A percentile compares a stretch with the other conserved stretches of the same genome.
Conservation (phyloP, 2,113 vertebrate species). For the Caranx melampygus region DNA sequence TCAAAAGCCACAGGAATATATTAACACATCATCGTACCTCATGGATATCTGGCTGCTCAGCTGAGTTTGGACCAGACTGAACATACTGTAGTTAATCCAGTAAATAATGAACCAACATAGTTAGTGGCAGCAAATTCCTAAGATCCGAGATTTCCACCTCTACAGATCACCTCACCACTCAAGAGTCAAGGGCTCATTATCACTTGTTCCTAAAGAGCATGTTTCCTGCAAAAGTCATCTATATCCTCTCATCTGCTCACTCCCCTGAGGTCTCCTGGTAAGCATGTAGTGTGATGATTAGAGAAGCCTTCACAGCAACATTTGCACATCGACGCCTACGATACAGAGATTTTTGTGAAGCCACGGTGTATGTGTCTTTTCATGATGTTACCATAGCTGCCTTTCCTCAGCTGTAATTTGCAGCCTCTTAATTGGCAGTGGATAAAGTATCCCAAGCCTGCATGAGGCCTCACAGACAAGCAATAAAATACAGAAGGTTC, state of each 20-base stretch:
- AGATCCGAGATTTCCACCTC: background rate
- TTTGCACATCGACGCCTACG: slow-evolving; percentile 19
- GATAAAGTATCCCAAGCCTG: slow-evolving; percentile 1
- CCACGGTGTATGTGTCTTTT: slow-evolving; percentile 29
- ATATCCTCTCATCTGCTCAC: background rate
- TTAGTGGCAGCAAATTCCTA: background rate
- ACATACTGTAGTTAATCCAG: too few species aligned
- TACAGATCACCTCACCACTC: background rate
- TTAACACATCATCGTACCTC: too few species aligned
- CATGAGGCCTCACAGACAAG: background rate
- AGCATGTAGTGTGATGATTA: slow-evolving; percentile 30
- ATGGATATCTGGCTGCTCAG: too few species aligned
- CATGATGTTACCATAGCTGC: slow-evolving; percentile 24
- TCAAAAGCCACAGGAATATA: too few species aligned
- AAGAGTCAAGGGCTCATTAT: background rate
- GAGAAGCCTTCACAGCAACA: slow-evolving; percentile 22
- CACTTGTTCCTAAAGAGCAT: background rate
- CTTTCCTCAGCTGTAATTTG: slow-evolving; percentile 25
- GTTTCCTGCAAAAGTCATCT: slow-evolving; percentile 5
- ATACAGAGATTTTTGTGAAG: slow-evolving; percentile 19
- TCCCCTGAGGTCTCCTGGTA: slow-evolving; percentile 18
- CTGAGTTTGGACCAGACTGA: too few species aligned
- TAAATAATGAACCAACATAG: background rate
- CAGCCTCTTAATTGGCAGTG: slow-evolving; percentile 37
- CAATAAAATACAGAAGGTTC: slow-evolving; percentile 27